Conservation (phyloP, 1,140 invertebrate species). For the Campoletis sonorensis region DNA sequence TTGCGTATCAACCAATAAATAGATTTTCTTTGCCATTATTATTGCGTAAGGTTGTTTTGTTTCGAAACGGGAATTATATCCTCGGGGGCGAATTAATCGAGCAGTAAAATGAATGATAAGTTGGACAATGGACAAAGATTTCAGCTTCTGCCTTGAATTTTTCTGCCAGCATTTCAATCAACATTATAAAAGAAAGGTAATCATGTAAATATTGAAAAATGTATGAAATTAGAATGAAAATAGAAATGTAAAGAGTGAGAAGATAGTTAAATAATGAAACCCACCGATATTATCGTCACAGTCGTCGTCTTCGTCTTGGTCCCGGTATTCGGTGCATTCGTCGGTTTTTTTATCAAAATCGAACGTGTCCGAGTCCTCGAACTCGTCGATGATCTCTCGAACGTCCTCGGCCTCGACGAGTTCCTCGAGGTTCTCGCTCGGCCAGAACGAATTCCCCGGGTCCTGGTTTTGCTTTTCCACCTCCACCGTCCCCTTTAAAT, state of each 20-base stretch:
- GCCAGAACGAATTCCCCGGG: slow-evolving; percentile 59
- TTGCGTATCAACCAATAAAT: no score
- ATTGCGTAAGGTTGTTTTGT: no score
- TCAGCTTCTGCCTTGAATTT: no score
- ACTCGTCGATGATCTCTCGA: slow-evolving; percentile 55
- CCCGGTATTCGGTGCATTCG: slow-evolving; percentile 42
- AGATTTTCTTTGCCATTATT: no score
- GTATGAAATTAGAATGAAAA: neutral
- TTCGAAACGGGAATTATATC: no score
- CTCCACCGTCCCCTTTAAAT: slow-evolving; percentile 36
- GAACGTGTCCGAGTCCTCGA: slow-evolving; percentile 55
- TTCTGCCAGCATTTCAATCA: neutral
- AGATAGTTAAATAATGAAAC: neutral
- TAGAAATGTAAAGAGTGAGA: neutral
- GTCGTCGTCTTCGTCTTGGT: slow-evolving; percentile 53
- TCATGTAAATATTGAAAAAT: no score
- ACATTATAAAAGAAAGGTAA: neutral
- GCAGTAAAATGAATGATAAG: no score
- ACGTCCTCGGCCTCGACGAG: slow-evolving; percentile 59
- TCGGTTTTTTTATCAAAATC: slow-evolving; percentile 34
- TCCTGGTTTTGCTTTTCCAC: slow-evolving; percentile 54
- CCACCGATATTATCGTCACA: slow-evolving; percentile 59
- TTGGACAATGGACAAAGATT: no score
- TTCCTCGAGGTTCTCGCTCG: slow-evolving; percentile 59
- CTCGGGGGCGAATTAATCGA: no score